Evolutionary conservation across 2,113 vertebrate genomes (phyloP).

Genomic region (Mobula birostris): DNA sequence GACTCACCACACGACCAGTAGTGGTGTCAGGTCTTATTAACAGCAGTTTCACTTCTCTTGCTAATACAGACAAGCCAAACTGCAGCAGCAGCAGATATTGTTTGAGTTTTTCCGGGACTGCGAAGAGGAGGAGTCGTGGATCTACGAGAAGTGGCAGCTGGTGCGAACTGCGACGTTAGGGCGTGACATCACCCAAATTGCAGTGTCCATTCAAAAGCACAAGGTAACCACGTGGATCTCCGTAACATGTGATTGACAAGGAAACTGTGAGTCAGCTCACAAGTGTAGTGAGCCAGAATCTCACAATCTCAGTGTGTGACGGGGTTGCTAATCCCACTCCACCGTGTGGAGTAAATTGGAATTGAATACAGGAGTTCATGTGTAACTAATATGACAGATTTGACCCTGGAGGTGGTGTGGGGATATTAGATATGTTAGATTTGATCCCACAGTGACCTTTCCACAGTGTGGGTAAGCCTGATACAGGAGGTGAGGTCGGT

Average conservation of each 20-base stretch:
- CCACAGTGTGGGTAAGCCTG: not conserved
- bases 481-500: not conserved
- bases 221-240: conserved; percentile 57
- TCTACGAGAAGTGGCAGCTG: conserved; percentile 60
- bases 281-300: not conserved
- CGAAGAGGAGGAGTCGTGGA: conserved; percentile 71
- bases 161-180: conserved; percentile 55
- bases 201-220: conserved; percentile 64
- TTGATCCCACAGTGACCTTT: not conserved
- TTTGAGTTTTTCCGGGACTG: conserved; percentile 72
- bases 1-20: no score
- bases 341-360: no score
- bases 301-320: not conserved
- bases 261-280: no score
- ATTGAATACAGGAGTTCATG: not conserved
- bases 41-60: not conserved
- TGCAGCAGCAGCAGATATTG: conserved; percentile 63
- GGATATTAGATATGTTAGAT: no score
- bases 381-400: no score
- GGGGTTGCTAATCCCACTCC: no score
- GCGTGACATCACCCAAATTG: conserved; percentile 65
- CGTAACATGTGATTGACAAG: no score
- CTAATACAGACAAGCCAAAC: conserved; percentile 55
- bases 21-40: not conserved
- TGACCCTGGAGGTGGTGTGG: not conserved